Conservation (phyloP, 2,113 vertebrate species). For the Ceyx margarethae region DNA sequence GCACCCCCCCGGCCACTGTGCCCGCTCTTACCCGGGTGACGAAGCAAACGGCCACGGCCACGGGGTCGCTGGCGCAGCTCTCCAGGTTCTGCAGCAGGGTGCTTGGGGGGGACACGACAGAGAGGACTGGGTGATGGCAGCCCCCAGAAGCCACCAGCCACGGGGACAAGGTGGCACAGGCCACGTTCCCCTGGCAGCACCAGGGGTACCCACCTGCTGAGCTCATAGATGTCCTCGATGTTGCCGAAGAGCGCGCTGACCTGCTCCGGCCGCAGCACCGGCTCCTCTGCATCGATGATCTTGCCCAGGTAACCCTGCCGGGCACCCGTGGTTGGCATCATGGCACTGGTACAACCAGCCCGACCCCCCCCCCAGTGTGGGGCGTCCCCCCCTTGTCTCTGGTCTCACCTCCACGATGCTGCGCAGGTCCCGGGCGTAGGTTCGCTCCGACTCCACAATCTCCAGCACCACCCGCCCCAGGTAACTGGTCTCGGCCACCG, state of each 20-base stretch:
- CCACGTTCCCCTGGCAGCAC: too few species aligned
- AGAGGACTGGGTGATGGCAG: background rate
- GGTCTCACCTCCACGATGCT: constrained; percentile 91
- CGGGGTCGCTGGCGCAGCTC: constrained; percentile 88
- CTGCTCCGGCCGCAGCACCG: constrained; percentile 89
- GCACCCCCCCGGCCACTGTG: too few species aligned
- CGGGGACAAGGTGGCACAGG: rapidly evolving
- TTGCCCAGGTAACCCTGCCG: constrained; percentile 91
- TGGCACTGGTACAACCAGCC: background rate
- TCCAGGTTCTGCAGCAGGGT: constrained; percentile 90
- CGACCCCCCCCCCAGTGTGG: rapidly evolving
- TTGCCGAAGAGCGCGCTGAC: constrained; percentile 94
- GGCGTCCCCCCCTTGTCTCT: background rate
- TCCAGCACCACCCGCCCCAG: constrained; percentile 93
- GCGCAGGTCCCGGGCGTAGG: constrained; percentile 89
- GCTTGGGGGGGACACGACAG: constrained; percentile 59
- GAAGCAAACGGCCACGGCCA: constrained; percentile 91
- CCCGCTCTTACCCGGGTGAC: constrained; percentile 87
- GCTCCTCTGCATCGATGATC: constrained; percentile 87
- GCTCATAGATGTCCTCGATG: constrained; percentile 94
- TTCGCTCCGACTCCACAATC: constrained; percentile 93
- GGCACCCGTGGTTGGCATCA: background rate
- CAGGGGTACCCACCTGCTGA: constrained; percentile 84
- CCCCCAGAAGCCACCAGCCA: rapidly evolving
- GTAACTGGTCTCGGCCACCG: constrained; percentile 82